A percentile compares a stretch with the other conserved stretches of the same genome.
Conservation (phyloP, 2,888 invertebrate genomes). For the Ennomos erosarius region DNA sequence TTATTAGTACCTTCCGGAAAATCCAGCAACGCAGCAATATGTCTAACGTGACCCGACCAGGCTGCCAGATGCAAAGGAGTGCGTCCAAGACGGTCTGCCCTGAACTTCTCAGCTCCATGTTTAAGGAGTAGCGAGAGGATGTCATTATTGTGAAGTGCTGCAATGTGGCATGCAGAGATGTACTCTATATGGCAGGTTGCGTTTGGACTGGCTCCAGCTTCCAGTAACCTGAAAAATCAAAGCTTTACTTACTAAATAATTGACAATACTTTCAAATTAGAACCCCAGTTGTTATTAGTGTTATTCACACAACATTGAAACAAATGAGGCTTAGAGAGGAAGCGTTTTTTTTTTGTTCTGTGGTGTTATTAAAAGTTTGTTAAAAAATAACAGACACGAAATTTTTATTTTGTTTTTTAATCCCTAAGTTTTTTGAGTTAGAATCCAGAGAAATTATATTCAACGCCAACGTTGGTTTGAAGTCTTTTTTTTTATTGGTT, state of each 20-base stretch:
- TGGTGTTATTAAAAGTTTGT: no score
- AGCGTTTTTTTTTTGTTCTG: no score
- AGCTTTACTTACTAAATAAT: constrained; percentile 6
- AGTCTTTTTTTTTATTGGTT: no score
- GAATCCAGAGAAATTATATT: no score
- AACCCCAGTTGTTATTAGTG: no score
- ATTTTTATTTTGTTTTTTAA: no score
- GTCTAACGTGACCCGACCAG: constrained; percentile 57
- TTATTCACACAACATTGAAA: no score
- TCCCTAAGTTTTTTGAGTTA: no score
- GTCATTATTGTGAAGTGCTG: constrained; percentile 55
- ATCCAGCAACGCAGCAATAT: constrained; percentile 53
- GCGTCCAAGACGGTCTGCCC: constrained; percentile 58
- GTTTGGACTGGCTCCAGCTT: constrained; percentile 49
- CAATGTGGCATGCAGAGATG: constrained; percentile 59
- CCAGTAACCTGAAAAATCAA: constrained; percentile 45
- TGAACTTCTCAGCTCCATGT: constrained; percentile 51
- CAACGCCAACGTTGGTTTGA: no score
- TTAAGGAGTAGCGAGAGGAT: constrained; percentile 58
- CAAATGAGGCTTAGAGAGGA: no score
- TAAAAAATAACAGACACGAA: no score
- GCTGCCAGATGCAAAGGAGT: constrained; percentile 71
- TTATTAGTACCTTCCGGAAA: constrained; percentile 46
- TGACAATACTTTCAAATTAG: no score
- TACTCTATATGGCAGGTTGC: constrained; percentile 45